Base-by-base conservation (phyloP, 2,888 invertebrate genomes). In the Mamestra brassicae region DNA sequence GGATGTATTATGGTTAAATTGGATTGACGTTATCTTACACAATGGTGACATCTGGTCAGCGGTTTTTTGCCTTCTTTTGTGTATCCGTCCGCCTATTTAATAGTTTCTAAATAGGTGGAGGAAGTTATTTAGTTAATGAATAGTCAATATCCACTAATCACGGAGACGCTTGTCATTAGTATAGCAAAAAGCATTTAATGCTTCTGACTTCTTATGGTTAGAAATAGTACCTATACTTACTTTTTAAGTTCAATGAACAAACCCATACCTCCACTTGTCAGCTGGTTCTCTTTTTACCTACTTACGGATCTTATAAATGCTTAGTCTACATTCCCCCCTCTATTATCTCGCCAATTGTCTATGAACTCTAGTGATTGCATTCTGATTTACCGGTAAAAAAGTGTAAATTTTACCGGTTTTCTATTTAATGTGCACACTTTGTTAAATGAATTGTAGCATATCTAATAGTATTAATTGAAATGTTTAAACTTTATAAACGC, bases 331-430 rank as follows among this genome's bases (percentile, higher is more conserved):
- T 36, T 36, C 61, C 55, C 38, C n/a, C 55, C 68, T 81, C 77
- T 68, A 78, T 67, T 47, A 67, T 71, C 60, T 74, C 70, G 50
- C n/a, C 50, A 26, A 71, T 75, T 78, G 80, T 83, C 85, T 81
- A 78, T 75, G 78, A 79, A 64, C 34, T 61, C 42, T 79, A 87
- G 87, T 74, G 84, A 76, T 85, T 71, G 6, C 64, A 66, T 60
- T 64, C 1, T 52, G 10, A 38, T 65, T 75, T 26, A 80, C 71
- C 76, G 76, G 67, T 73, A 60, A 38, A 7, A 17, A 45, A 36
- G 38, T 36, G 2, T 2, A 13, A 47, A 42, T 57, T 72, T 42
- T 67, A 78, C 76, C 87, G 83, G 80, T 87, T 86, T 85, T 78
- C 7, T 57, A 4, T 61, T 36, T 4, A 8, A 36, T 26, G 15